These are phyloP conservation scores for Tangara arthus DNA, from an alignment of 2,797 vertebrate species.

Conservation along the genomic window DNA sequence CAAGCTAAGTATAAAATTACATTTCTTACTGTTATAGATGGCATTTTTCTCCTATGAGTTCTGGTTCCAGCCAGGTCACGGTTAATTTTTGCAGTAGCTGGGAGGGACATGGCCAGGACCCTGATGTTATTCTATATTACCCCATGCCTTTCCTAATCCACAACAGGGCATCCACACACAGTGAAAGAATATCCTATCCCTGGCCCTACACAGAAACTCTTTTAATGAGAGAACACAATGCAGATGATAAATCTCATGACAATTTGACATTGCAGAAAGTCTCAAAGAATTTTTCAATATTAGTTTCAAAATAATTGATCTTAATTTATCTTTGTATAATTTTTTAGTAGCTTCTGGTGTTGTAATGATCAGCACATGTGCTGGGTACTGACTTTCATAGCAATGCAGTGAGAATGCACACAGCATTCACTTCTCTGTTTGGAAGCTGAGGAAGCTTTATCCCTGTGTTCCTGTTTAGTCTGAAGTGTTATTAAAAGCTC, in stretches of 20 bases:
- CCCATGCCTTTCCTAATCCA: not conserved
- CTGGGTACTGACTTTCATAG: not conserved
- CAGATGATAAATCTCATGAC: not conserved
- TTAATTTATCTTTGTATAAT: not conserved
- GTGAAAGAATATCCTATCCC: not conserved
- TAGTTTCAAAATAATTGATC: not conserved
- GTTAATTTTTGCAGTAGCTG: not conserved
- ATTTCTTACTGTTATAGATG: not conserved
- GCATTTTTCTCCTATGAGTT: not conserved
- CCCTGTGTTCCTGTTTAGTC: not conserved
- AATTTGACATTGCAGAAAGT: not conserved
- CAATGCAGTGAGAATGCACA: not conserved
- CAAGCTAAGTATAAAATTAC: not conserved
- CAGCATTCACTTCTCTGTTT: rapidly evolving
- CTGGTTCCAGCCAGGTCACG: not conserved
- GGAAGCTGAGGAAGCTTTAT: not conserved
- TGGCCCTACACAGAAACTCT: not conserved
- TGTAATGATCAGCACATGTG: not conserved
- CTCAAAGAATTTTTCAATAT: not conserved
- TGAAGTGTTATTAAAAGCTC: not conserved
- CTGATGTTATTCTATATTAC: not conserved
- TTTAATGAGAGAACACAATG: not conserved
- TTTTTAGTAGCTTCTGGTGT: not conserved
- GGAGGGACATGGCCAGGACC: not conserved
- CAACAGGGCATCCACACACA: not conserved